Evolutionary conservation across 2,113 vertebrate species (phyloP).

Genomic region (Bubo bubo): DNA sequence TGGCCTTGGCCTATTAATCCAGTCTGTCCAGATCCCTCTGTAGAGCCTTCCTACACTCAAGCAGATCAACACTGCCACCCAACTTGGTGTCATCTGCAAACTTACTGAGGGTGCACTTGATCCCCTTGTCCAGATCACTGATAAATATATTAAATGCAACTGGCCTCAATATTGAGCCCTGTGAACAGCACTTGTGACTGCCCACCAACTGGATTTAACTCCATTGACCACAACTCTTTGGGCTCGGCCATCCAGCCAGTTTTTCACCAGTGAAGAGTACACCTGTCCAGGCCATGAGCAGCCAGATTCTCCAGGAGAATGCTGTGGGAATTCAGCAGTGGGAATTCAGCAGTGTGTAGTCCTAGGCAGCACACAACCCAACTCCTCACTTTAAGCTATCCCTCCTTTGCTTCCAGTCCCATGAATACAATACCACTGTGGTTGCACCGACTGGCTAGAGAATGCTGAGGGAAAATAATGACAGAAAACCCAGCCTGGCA

Average conservation of each 20-base stretch:
- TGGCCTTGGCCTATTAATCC: fast-evolving
- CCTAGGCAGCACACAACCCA: neutral
- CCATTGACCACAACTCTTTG: neutral
- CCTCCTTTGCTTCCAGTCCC: neutral
- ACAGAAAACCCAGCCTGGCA: neutral
- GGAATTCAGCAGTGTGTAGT: neutral
- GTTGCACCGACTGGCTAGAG: neutral
- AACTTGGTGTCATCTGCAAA: neutral
- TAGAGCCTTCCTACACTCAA: neutral
- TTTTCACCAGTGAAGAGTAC: neutral
- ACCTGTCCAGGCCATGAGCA: neutral
- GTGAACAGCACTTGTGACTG: neutral
- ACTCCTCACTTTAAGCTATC: neutral
- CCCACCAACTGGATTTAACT: neutral
- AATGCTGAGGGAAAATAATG: neutral
- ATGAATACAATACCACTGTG: neutral
- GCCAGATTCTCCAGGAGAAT: neutral
- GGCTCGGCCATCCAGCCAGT: fast-evolving
- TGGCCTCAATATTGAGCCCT: neutral
- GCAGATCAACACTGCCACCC: neutral
- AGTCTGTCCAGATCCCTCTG: neutral
- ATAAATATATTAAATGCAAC: neutral
- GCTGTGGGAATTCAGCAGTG: neutral
- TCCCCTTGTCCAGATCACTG: neutral
- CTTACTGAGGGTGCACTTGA: neutral